Evolutionary conservation across 1,140 invertebrate genomes (phyloP).

Genomic region (Tenebrio molitor): DNA sequence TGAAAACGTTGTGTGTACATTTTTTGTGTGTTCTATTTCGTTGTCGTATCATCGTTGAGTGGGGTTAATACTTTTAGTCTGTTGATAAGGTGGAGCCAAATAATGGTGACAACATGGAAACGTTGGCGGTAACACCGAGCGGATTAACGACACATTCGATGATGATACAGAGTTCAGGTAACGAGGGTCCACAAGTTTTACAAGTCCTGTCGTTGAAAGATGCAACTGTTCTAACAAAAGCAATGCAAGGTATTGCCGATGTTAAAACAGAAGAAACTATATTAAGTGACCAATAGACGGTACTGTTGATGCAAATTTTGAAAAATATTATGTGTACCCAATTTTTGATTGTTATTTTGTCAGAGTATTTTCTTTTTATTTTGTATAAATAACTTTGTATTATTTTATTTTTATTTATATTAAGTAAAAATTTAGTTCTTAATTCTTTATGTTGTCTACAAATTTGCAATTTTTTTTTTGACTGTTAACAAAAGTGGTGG

Average conservation of each 20-base stretch:
- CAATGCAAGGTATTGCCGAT: slow-evolving; percentile 76
- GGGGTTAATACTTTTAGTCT: slow-evolving; percentile 32
- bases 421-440: slow-evolving; percentile 15
- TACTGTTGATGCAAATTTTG: slow-evolving; percentile 8
- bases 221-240: slow-evolving; percentile 82
- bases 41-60: neutral
- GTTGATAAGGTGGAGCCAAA: slow-evolving; percentile 74
- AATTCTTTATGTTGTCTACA: neutral
- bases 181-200: slow-evolving; percentile 80
- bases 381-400: slow-evolving; percentile 24
- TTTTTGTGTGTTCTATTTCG: neutral
- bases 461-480: slow-evolving; percentile 14
- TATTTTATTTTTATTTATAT: slow-evolving; percentile 19
- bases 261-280: slow-evolving; percentile 67
- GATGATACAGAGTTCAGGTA: slow-evolving; percentile 80
- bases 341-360: slow-evolving; percentile 14
- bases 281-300: slow-evolving; percentile 64
- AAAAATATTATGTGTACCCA: slow-evolving; percentile 3
- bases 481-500: slow-evolving; percentile 25
- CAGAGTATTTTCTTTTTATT: slow-evolving; percentile 30
- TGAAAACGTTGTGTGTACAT: neutral
- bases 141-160: slow-evolving; percentile 79
- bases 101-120: slow-evolving; percentile 75
- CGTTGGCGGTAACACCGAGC: slow-evolving; percentile 76
- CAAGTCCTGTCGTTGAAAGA: slow-evolving; percentile 88